Conservation (phyloP, 2,797 vertebrate genomes). For the Pipistrellus pipistrellus region DNA sequence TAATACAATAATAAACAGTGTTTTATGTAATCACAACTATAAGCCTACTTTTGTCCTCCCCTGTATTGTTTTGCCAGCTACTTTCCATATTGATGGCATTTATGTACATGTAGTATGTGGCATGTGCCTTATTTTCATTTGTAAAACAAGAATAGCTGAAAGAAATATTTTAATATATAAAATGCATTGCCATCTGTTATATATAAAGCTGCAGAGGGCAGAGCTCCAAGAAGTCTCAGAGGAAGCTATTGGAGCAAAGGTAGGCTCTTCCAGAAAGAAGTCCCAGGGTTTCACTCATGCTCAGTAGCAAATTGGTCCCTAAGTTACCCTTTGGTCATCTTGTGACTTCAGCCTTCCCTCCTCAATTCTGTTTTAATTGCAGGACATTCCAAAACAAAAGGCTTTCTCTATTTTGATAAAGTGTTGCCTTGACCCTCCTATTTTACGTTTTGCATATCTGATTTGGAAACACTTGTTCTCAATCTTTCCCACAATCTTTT, state of each 20-base stretch:
- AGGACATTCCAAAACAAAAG: not conserved
- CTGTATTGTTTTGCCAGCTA: not conserved
- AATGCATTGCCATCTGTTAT: not conserved
- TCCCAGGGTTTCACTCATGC: no score
- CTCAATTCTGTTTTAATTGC: not conserved
- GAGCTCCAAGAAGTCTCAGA: not conserved
- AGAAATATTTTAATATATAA: not conserved
- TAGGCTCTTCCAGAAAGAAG: not conserved
- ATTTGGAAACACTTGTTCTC: not conserved
- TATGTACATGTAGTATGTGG: not conserved
- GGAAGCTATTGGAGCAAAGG: not conserved
- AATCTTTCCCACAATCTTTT: slow-evolving; percentile 23
- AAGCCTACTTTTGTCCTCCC: not conserved
- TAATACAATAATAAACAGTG: not conserved
- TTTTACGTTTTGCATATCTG: not conserved
- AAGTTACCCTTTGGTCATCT: not conserved
- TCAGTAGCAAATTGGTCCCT: not conserved
- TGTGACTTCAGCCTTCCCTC: not conserved
- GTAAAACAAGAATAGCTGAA: slow-evolving; percentile 35
- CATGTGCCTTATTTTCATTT: not conserved
- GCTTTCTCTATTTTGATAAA: not conserved
- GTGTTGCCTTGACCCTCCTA: not conserved
- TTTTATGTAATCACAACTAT: not conserved
- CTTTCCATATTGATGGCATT: not conserved
- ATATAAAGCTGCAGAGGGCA: not conserved